Conservation (phyloP, 2,888 invertebrate species). For the Cataglyphis livida region DNA sequence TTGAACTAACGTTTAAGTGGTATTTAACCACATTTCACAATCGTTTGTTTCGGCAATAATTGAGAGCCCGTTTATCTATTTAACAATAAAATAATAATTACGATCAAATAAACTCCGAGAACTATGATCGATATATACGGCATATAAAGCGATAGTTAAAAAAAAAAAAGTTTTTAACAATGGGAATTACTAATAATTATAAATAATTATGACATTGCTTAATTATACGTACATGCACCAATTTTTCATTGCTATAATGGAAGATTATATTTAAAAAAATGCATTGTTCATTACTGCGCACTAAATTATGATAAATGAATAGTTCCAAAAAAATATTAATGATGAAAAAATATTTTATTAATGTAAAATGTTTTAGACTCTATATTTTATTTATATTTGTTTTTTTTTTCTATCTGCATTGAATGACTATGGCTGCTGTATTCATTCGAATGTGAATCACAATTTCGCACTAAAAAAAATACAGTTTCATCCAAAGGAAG, state of each 20-base stretch:
- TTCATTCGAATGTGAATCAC: not conserved
- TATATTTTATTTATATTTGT: not conserved
- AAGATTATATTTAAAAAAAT: not conserved
- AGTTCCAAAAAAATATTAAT: not conserved
- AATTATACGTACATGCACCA: not conserved
- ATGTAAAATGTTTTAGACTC: not conserved
- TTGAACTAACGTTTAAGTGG: slow-evolving; percentile 58
- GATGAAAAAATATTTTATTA: not conserved
- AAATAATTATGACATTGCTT: not conserved
- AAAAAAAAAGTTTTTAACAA: not conserved
- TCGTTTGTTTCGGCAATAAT: slow-evolving; percentile 59
- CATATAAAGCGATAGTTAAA: not conserved
- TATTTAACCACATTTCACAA: slow-evolving; percentile 52
- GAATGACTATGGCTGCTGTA: not conserved
- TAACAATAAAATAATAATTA: slow-evolving; percentile 20
- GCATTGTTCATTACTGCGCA: not conserved
- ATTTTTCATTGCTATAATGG: not conserved
- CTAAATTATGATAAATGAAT: not conserved
- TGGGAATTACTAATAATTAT: not conserved
- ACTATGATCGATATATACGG: not conserved
- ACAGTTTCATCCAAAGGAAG: not conserved
- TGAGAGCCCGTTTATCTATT: slow-evolving; percentile 30
- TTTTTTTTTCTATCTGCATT: not conserved
- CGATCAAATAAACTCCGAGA: slow-evolving; percentile 18
- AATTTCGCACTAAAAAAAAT: not conserved